phyloP scores from a whole-genome alignment of 2,797 vertebrate genomes.

The Clarias fuscus region DNA sequence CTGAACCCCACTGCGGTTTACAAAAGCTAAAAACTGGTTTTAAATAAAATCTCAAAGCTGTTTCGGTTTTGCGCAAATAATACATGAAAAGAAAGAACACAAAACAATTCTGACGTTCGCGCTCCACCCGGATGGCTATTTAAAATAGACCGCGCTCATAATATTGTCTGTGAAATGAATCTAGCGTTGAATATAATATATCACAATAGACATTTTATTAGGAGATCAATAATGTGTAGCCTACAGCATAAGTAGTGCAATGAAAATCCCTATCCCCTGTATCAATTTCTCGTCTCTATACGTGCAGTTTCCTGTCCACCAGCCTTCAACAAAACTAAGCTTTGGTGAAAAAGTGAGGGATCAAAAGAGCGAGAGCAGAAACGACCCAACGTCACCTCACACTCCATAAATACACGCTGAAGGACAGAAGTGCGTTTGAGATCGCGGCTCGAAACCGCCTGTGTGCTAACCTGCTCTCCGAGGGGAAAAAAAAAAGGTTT shows the following conservation, averaged over 20 bases:
- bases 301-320: background rate
- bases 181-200: background rate
- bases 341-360: background rate
- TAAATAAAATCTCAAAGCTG: background rate
- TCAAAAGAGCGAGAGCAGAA: constrained; percentile 7
- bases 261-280: constrained; percentile 37
- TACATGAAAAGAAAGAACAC: background rate
- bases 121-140: background rate
- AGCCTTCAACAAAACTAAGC: background rate
- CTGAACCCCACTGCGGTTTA: background rate
- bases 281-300: constrained; percentile 21
- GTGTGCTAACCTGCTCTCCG: constrained; percentile 11
- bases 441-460: background rate
- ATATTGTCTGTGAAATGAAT: constrained; percentile 8
- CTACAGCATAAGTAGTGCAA: background rate
- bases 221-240: constrained; percentile 27
- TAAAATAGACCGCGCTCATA: background rate
- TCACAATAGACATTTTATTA: constrained; percentile 27
- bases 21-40: background rate
- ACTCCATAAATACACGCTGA: constrained; percentile 3
- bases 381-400: constrained; percentile 15
- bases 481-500: background rate
- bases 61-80: background rate
- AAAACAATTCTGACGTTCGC: background rate
- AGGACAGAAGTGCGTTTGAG: background rate